Evolutionary conservation across 92 coral and sea anemone genomes (phyloP), one percentile per base, ranked within the genome.

Genomic region (Phenganax marumi): DNA sequence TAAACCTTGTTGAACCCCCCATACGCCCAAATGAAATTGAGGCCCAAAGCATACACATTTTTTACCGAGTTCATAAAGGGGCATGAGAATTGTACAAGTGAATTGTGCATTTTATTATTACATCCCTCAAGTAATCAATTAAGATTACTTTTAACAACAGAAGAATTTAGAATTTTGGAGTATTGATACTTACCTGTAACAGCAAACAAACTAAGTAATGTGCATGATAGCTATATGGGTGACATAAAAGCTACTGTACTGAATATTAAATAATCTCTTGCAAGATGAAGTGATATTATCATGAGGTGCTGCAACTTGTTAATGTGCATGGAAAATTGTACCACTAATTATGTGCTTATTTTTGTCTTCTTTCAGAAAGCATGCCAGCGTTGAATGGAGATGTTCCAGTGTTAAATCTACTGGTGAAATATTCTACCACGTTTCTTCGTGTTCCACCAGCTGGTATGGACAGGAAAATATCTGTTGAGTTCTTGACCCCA

Each of bases 371-470:
- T 43, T 62, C 75, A 85, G 88, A 85, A 77, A 16, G 66, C 73
- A 85, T 85, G 68, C 88, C 88, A 49, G 88, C 72, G 8, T 51
- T 85, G 16, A 79, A 83, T 85, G 88, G 79, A 77, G 70, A 85
- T 77, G 88, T 85, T 64, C 76, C 84, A 77, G 68, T 78, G 33
- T 57, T 85, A 47, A 64, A 57, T 65, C 74, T 85, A 6, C 74
- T 85, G 23, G 55, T 78, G 68, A 85, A 85, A 84, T 85, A 77
- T 39, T 23, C 50, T 57, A 85, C 88, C 33, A 76, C 88, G n/a
- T n/a, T 66, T 62, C 64, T 77, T 51, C 76, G 55, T 48, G 33
- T 85, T 77, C 88, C 88, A 65, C 88, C 83, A 68, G 65, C 81
- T 33, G 84, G 84, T 68, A 55, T 85, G 14, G 3, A 56, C 21